These are phyloP conservation scores for Sylvia borin DNA, from an alignment of 2,797 vertebrate species.

Conservation along the genomic window DNA sequence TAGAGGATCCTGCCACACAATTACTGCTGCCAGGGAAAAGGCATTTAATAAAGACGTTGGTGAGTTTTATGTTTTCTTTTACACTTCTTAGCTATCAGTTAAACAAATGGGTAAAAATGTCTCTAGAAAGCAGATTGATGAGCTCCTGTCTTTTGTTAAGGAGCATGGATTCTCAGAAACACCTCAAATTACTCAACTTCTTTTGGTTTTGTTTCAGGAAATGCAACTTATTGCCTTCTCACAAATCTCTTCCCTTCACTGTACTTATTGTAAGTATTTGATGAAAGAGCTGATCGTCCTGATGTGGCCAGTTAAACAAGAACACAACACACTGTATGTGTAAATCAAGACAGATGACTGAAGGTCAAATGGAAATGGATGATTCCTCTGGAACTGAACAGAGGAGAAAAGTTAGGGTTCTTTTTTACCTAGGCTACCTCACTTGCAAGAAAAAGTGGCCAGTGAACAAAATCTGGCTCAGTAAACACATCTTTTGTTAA, in stretches of 20 bases:
- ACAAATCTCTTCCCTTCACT: neutral
- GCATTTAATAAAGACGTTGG: neutral
- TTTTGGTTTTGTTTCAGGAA: neutral
- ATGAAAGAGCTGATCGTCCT: neutral
- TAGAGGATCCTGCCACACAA: neutral
- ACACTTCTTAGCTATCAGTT: neutral
- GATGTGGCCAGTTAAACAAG: neutral
- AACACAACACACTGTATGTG: neutral
- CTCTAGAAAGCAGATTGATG: neutral
- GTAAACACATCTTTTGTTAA: neutral
- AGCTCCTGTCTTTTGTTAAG: neutral
- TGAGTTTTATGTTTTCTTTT: neutral
- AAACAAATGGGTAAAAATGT: neutral
- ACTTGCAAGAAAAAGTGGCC: neutral
- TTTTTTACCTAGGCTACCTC: neutral
- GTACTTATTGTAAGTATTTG: neutral
- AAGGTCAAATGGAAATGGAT: neutral
- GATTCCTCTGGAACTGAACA: neutral
- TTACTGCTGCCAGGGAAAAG: neutral
- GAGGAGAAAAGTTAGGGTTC: neutral
- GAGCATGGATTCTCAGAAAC: neutral
- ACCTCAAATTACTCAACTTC: neutral
- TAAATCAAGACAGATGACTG: neutral
- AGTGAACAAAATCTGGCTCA: neutral
- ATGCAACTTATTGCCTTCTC: neutral